A percentile compares a stretch with the other conserved stretches of the same genome.
These are phyloP conservation scores for Armadillidium nasatum DNA, from an alignment of 1,140 invertebrate species.

Conservation along the genomic window DNA sequence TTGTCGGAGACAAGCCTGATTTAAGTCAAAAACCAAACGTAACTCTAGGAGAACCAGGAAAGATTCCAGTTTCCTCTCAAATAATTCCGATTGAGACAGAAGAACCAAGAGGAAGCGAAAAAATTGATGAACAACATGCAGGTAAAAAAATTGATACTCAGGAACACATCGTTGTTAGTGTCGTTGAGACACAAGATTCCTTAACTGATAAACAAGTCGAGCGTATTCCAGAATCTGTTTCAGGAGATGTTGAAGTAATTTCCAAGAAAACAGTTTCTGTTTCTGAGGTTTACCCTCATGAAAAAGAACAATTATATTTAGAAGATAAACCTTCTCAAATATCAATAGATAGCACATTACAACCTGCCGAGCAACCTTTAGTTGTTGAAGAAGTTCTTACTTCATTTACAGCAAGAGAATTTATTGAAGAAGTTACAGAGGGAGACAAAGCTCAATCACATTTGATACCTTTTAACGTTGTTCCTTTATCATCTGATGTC, in stretches of 20 bases:
- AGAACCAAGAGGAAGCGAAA: conserved; percentile 46
- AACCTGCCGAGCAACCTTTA: conserved; percentile 19
- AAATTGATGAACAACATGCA: conserved; percentile 48
- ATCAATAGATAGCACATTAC: conserved; percentile 13
- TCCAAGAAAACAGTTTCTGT: conserved; percentile 33
- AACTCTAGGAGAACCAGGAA: conserved; percentile 1
- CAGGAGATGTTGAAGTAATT: conserved; percentile 33
- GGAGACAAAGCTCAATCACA: background rate
- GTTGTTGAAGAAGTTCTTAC: conserved; percentile 20
- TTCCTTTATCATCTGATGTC: background rate
- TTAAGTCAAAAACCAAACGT: conserved; percentile 23
- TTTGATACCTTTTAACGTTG: background rate
- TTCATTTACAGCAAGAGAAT: background rate
- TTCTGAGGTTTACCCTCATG: conserved; percentile 45
- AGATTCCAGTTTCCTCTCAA: conserved; percentile 31
- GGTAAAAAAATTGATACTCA: conserved; percentile 57
- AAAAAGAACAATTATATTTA: conserved; percentile 13
- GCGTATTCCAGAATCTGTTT: conserved; percentile 28
- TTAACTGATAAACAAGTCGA: conserved; percentile 21
- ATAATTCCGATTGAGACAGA: conserved; percentile 33
- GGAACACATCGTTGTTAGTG: conserved; percentile 58
- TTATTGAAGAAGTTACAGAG: background rate
- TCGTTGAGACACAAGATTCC: conserved; percentile 31
- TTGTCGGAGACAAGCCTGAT: conserved; percentile 7
- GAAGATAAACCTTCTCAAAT: background rate